Percentiles rank a stretch among this genome's conserved stretches.
These are phyloP conservation scores for Ceratina calcarata DNA, from an alignment of 1,140 invertebrate genomes.

Conservation along the genomic window DNA sequence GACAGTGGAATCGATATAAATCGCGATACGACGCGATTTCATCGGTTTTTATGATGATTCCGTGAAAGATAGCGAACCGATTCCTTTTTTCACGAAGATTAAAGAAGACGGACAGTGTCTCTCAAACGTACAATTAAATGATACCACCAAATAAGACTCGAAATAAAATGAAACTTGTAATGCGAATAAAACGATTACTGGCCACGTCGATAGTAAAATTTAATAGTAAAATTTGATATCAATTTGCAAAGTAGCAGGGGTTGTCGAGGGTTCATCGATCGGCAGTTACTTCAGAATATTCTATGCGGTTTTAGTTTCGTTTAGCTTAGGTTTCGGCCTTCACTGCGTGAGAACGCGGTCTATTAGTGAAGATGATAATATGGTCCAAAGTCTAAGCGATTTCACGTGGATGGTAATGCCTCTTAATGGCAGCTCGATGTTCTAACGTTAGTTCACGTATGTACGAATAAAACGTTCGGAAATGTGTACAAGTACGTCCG, in stretches of 20 bases:
- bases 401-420: background rate
- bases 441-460: background rate
- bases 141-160: no score
- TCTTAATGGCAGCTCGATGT: background rate
- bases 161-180: no score
- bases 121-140: background rate
- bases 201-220: no score
- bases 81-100: background rate
- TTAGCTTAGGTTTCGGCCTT: background rate
- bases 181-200: no score
- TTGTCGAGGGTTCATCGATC: conserved; percentile 1
- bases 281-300: background rate
- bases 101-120: background rate
- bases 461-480: background rate
- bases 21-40: conserved; percentile 1
- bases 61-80: background rate
- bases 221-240: no score
- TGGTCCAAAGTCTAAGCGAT: background rate
- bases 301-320: background rate
- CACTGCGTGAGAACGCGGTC: background rate
- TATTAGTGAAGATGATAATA: background rate
- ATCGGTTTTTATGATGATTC: background rate
- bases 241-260: no score
- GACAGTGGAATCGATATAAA: conserved; percentile 12
- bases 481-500: no score